Conservation (phyloP, 2,113 vertebrate species). For the Brienomyrus longianalis region DNA sequence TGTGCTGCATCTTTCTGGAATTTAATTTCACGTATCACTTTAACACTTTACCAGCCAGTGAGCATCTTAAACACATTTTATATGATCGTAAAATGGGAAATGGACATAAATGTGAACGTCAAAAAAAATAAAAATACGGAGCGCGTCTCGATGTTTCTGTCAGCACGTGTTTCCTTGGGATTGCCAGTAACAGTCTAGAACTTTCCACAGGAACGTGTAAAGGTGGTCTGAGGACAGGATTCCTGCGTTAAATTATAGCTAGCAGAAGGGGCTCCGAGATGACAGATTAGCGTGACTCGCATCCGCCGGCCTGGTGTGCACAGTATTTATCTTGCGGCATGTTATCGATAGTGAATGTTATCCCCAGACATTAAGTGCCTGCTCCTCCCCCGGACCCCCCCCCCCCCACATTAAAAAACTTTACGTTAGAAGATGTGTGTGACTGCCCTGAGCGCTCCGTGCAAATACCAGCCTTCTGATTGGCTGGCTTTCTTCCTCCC, state of each 20-base stretch:
- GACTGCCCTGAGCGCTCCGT: not conserved
- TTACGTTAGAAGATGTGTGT: not conserved
- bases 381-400: conserved; percentile 5
- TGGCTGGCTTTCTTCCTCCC: not conserved
- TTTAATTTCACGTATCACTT: not conserved
- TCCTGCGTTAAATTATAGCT: conserved; percentile 52
- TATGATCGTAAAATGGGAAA: not conserved
- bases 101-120: not conserved
- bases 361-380: conserved; percentile 37
- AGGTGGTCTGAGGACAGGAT: conserved; percentile 32
- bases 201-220: conserved; percentile 10
- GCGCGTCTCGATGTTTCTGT: not conserved
- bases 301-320: conserved; percentile 39
- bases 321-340: conserved; percentile 43
- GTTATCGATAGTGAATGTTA: conserved; percentile 48
- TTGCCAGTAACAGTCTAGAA: not conserved
- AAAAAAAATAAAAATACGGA: not conserved
- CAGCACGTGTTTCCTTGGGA: not conserved
- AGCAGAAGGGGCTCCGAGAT: conserved; percentile 37
- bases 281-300: conserved; percentile 44
- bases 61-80: not conserved
- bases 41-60: not conserved
- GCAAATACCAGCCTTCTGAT: not conserved
- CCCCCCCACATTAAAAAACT: not conserved
- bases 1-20: not conserved